Conservation (phyloP, 2,888 invertebrate species). For the Platycnemis pennipes region DNA sequence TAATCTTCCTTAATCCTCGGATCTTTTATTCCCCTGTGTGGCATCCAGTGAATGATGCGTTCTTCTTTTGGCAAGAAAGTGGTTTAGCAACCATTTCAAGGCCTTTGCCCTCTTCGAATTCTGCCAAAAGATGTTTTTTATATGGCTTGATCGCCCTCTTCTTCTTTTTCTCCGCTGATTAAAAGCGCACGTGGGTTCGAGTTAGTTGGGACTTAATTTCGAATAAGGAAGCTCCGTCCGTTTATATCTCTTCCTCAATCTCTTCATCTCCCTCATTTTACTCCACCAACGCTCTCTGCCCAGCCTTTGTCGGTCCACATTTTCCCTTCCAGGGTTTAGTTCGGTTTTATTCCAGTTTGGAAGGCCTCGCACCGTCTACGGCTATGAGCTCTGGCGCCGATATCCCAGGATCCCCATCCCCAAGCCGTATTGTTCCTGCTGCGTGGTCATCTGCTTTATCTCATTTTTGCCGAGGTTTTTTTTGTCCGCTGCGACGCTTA, state of each 20-base stretch:
- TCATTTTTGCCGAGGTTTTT: slow-evolving; percentile 11
- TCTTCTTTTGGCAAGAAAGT: not conserved
- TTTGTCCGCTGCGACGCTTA: not conserved
- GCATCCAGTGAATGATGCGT: not conserved
- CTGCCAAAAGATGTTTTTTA: not conserved
- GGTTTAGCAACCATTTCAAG: not conserved
- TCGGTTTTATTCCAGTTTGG: not conserved
- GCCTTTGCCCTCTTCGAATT: not conserved
- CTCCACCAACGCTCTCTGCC: not conserved
- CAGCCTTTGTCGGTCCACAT: not conserved
- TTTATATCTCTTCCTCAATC: not conserved
- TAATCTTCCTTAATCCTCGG: too few species aligned
- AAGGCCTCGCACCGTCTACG: not conserved
- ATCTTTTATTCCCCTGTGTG: not conserved
- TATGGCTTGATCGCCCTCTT: not conserved
- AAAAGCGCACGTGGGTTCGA: not conserved
- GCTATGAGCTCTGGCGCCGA: not conserved
- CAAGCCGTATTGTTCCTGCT: not conserved
- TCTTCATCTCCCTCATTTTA: not conserved
- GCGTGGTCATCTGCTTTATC: not conserved
- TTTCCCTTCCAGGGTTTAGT: not conserved
- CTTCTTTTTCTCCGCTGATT: not conserved
- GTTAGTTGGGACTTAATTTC: not conserved
- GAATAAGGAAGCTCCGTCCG: not conserved
- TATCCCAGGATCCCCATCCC: not conserved